Evolutionary conservation across 2,888 invertebrate genomes (phyloP).

Genomic region (Hofmannophila pseudospretella): DNA sequence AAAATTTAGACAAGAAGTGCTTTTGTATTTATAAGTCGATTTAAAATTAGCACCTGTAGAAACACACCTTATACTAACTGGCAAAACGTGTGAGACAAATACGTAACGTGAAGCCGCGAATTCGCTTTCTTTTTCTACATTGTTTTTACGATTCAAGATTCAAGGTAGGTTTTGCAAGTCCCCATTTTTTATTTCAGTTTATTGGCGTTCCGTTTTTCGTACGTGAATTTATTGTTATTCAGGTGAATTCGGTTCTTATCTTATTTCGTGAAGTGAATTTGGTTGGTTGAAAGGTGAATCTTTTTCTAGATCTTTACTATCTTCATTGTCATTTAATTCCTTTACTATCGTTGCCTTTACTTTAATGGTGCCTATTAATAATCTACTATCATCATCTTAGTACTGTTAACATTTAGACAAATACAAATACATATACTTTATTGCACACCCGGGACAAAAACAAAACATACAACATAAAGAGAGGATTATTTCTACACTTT

Average conservation of each 20-base stretch:
- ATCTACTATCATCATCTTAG: too few species aligned
- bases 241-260: constrained; percentile 25
- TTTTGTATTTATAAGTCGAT: too few species aligned
- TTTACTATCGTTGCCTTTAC: too few species aligned
- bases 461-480: too few species aligned
- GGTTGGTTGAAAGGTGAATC: background rate
- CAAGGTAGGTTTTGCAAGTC: constrained; percentile 1
- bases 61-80: constrained; percentile 27
- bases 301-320: too few species aligned
- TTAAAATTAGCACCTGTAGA: background rate
- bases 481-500: too few species aligned
- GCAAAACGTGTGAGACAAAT: constrained; percentile 44
- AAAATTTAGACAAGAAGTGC: too few species aligned
- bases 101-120: constrained; percentile 38
- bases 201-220: constrained; percentile 26
- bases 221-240: constrained; percentile 37
- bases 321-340: too few species aligned
- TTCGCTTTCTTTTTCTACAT: constrained; percentile 13
- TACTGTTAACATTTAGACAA: too few species aligned
- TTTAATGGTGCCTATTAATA: too few species aligned
- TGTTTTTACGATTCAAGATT: constrained; percentile 11
- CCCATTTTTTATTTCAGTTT: constrained; percentile 14
- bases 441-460: too few species aligned
- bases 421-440: too few species aligned
- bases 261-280: constrained; percentile 23